Evolutionary conservation across 2,888 invertebrate genomes (phyloP).

Genomic region (Branchellion lobata): DNA sequence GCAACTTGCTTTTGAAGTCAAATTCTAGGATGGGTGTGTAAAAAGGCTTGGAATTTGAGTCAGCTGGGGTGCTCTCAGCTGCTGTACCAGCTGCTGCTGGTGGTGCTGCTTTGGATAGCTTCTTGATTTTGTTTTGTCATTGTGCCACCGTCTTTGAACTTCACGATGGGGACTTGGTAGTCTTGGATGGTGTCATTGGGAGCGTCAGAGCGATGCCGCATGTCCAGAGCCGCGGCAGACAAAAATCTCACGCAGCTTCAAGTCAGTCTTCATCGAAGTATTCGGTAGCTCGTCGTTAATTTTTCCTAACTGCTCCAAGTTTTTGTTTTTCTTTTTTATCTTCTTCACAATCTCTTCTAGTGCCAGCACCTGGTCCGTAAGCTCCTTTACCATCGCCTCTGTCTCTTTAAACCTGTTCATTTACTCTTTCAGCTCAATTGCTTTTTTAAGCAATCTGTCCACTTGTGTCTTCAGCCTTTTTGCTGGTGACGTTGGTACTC

Average conservation of each 20-base stretch:
- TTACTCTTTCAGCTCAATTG: conserved; percentile 88
- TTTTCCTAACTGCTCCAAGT: conserved; percentile 73
- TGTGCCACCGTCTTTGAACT: conserved; percentile 76
- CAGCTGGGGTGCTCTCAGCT: conserved; percentile 54
- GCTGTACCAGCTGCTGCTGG: background rate
- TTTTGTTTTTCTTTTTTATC: conserved; percentile 85
- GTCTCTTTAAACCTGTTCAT: conserved; percentile 96
- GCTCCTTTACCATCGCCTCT: conserved; percentile 95
- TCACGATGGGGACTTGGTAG: conserved; percentile 86
- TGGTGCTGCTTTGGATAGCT: conserved; percentile 60
- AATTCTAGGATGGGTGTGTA: conserved; percentile 63
- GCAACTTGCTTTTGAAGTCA: conserved; percentile 73
- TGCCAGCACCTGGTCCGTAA: conserved; percentile 89
- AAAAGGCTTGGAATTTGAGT: conserved; percentile 60
- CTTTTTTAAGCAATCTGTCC: conserved; percentile 81
- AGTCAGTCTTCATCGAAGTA: conserved; percentile 81
- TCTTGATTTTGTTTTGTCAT: conserved; percentile 64
- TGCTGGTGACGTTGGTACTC: conserved; percentile 69
- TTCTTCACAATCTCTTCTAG: conserved; percentile 87
- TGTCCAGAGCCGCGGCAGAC: conserved; percentile 78
- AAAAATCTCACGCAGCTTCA: conserved; percentile 91
- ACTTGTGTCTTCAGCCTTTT: conserved; percentile 76
- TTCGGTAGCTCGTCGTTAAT: conserved; percentile 92
- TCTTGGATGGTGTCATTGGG: conserved; percentile 88
- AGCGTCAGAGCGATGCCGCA: conserved; percentile 72